Evolutionary conservation across 64 coral and sea anemone genomes (phyloP).

Genomic region (Montipora efflorescens): DNA sequence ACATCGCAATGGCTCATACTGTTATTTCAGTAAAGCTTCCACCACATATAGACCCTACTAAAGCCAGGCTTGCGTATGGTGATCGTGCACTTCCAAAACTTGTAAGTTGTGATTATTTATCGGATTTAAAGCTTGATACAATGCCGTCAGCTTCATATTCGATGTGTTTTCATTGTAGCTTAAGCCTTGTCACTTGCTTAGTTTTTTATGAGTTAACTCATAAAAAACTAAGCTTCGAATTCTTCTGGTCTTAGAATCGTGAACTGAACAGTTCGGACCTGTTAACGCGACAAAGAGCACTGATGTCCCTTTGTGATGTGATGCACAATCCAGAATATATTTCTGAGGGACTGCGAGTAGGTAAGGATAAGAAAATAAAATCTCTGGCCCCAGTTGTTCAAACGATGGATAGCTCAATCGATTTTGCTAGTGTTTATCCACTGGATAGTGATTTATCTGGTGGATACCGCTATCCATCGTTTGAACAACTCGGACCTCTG

Average conservation of each 20-base stretch:
- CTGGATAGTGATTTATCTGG: too few species aligned
- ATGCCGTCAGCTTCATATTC: too few species aligned
- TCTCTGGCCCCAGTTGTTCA: background rate
- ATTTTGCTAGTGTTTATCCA: too few species aligned
- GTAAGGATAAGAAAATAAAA: conserved; percentile 14
- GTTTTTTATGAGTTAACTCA: too few species aligned
- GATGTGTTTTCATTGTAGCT: too few species aligned
- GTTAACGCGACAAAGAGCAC: conserved; percentile 84
- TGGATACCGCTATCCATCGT: too few species aligned
- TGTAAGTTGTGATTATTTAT: conserved; percentile 39
- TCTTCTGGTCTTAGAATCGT: conserved; percentile 63
- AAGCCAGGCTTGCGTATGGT: conserved; percentile 93
- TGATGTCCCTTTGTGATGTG: conserved; percentile 96
- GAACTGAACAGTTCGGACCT: conserved; percentile 86
- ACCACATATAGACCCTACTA: conserved; percentile 95
- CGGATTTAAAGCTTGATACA: too few species aligned
- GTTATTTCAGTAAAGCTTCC: conserved; percentile 92
- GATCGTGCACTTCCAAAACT: conserved; percentile 91
- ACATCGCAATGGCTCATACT: conserved; percentile 75
- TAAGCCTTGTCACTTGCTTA: too few species aligned
- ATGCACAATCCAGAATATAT: conserved; percentile 98
- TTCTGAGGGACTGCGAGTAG: conserved; percentile 87
- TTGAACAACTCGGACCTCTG: too few species aligned
- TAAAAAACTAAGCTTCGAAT: background rate
- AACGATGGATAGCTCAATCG: too few species aligned